Evolutionary conservation across 1,140 invertebrate species (phyloP).

Genomic region (Ceratosolen solmsi): DNA sequence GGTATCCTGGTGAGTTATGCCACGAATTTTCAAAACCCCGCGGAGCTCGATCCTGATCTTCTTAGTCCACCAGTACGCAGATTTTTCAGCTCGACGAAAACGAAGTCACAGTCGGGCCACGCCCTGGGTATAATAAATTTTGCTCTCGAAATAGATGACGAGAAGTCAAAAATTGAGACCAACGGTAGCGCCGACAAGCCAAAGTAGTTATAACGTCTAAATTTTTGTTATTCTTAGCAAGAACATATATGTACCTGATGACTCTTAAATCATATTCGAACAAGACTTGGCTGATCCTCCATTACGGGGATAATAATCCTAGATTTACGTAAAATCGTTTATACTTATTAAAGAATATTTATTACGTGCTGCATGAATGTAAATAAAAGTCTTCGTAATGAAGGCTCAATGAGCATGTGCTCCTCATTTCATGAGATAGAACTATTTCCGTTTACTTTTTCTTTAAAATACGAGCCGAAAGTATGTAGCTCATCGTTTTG

Average conservation of each 20-base stretch:
- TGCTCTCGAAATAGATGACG: constrained; percentile 68
- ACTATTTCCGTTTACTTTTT: not conserved
- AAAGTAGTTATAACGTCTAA: not conserved
- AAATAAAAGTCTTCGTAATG: constrained; percentile 1
- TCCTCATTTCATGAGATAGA: not conserved
- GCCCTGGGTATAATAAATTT: constrained; percentile 68
- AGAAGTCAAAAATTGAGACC: constrained; percentile 55
- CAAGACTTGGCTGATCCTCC: constrained; percentile 39
- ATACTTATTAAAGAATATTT: constrained; percentile 41
- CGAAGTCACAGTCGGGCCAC: constrained; percentile 37
- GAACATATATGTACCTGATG: constrained; percentile 46
- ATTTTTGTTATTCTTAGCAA: not conserved
- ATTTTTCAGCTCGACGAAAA: constrained; percentile 61
- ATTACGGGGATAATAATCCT: not conserved
- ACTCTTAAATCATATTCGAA: constrained; percentile 29
- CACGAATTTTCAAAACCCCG: constrained; percentile 76
- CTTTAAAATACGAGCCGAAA: not conserved
- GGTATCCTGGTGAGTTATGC: constrained; percentile 82
- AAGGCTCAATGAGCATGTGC: too few species aligned
- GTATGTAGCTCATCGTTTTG: not conserved
- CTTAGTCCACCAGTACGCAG: constrained; percentile 73
- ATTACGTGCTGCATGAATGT: not conserved
- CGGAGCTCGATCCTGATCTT: constrained; percentile 73
- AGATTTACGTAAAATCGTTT: not conserved
- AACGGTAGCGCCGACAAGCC: constrained; percentile 41